Base-by-base conservation (phyloP, 1,140 invertebrate genomes). In the Temnothorax longispinosus region DNA sequence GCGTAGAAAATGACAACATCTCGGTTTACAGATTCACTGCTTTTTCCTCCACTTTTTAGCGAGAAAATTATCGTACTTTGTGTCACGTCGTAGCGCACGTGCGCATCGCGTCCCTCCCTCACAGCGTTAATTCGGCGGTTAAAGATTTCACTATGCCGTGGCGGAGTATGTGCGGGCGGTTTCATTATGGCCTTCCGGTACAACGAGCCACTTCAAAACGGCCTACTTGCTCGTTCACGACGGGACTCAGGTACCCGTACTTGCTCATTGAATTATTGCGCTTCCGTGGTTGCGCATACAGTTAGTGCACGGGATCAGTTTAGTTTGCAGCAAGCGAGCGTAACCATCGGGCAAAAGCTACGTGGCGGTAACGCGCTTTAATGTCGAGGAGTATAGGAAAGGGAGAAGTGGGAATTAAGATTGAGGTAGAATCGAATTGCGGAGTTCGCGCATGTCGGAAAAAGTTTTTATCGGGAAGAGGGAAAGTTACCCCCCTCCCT, bases 241-340 rank as follows among this genome's bases (percentile, higher is more conserved):
- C 41, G 54, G 27, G 41, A 32, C 54, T 84, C 69, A 60, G 52
- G 54, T 67, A 75, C 80, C 80, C 54, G 69, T 60, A 75, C 80
- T 84, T 84, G 80, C 32, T 84, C 80, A 84, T 84, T 84, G 69
- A 84, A 84, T 84, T 84, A 84, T 84, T 75, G 69, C 69, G 69
- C 80, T 84, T 27, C 80, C 69, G 6, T 84, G 80, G 41, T 47
- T 84, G 69, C 41, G 80, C 69, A 62, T 69, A 74, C 69, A 60
- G 80, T 84, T 75, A 18, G 69, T 44, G 69, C 69, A 75, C 13
- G 69, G 72, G 54, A 84, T 84, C 80, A 84, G 80, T 75, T 84
- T 84, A 84, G 80, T 75, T 84, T 84, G 54, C 32, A 56, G 21
- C 50, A 60, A 84, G 47, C 69, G 80, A 84, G 54, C 41, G 69